phyloP scores from a whole-genome alignment of 2,113 vertebrate species.

The Gulo gulo region DNA sequence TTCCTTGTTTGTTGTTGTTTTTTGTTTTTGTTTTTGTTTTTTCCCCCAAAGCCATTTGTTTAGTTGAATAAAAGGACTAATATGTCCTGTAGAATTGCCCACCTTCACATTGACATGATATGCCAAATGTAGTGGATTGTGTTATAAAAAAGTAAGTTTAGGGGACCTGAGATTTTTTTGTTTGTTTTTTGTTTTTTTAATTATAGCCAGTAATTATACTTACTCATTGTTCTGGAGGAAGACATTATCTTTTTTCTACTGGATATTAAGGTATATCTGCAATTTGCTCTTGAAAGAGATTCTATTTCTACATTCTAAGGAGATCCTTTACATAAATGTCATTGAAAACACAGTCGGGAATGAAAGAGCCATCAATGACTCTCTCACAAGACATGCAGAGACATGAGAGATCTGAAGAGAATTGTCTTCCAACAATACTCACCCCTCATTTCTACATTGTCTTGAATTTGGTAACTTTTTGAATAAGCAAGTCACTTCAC shows the following conservation, averaged over 20 bases:
- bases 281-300: neutral
- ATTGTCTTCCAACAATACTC: neutral
- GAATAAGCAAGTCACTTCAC: neutral
- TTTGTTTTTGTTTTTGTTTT: neutral
- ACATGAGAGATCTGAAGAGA: neutral
- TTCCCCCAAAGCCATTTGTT: neutral
- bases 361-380: neutral
- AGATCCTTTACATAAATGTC: neutral
- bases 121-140: neutral
- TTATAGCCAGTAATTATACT: neutral
- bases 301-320: neutral
- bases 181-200: too few species aligned
- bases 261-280: neutral
- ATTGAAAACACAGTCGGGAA: neutral
- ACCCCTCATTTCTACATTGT: neutral
- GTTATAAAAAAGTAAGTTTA: neutral
- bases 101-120: neutral
- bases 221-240: neutral
- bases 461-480: conserved; percentile 15
- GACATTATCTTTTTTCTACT: neutral
- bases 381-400: neutral
- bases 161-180: neutral
- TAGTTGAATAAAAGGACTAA: neutral
- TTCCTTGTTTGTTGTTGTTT: neutral
- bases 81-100: neutral